phyloP scores from a whole-genome alignment of 2,113 vertebrate species.

The Pterophyllum scalare region DNA sequence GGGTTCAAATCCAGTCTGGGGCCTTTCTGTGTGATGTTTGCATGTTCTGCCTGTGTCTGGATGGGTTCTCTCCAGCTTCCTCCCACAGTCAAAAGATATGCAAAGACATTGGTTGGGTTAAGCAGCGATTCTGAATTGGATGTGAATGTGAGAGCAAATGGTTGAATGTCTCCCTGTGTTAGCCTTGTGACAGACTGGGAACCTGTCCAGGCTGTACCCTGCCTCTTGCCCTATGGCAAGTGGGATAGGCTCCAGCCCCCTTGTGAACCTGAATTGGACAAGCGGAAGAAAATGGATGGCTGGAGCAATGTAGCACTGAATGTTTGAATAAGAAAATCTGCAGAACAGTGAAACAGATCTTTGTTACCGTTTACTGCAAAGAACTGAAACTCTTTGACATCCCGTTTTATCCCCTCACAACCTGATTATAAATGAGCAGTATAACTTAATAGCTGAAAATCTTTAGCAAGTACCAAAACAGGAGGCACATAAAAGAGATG shows the following conservation, averaged over 20 bases:
- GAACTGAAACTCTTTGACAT: slow-evolving; percentile 37
- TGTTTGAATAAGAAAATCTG: background rate
- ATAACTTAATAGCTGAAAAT: slow-evolving; percentile 40
- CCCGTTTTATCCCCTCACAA: slow-evolving; percentile 26
- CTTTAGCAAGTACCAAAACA: slow-evolving; percentile 41
- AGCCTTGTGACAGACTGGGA: background rate
- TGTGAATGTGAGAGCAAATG: no score
- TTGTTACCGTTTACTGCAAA: background rate
- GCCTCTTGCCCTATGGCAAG: background rate
- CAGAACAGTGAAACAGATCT: slow-evolving; percentile 14
- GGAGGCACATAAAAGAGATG: slow-evolving; percentile 53
- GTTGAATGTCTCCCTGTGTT: no score
- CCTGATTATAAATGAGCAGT: slow-evolving; percentile 31
- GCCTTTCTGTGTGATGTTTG: no score
- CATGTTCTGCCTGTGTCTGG: background rate
- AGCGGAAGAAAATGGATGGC: background rate
- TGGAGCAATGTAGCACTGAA: slow-evolving; percentile 14
- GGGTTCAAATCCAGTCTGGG: rapidly evolving
- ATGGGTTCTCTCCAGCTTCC: no score
- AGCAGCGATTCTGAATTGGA: no score
- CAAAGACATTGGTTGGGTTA: no score
- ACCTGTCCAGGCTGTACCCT: background rate
- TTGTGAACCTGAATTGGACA: background rate
- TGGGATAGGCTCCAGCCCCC: slow-evolving; percentile 8
- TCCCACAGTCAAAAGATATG: no score